Base-by-base conservation (phyloP, 1,140 invertebrate species). In the Atta texana region DNA sequence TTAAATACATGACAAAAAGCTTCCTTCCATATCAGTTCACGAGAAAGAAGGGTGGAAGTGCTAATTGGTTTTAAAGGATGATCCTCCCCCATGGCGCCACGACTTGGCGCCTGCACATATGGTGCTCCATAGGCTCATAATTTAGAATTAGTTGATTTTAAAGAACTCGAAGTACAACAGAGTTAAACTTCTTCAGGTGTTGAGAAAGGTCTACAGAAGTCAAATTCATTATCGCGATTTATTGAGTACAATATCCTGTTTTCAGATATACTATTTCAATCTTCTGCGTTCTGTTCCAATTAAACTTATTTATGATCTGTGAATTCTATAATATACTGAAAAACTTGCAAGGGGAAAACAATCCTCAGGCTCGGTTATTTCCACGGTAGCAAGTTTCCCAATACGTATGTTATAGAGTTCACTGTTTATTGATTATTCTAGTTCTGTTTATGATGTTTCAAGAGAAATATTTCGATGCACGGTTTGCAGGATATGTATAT, bases 51-150 rank as follows among this genome's bases (percentile, higher is more conserved):
- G 90, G 75, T 87, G 88, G 85, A 93, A 92, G 93, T 94, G 93
- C 93, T 94, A 94, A 94, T 94, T 94, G 93, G 93, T 90, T 86
- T 77, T 91, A 88, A 84, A 91, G 81, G 90, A 71, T 75, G 55
- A 91, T 89, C 89, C 80, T 91, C 71, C 86, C 77, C 63, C 39
- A 76, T 92, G 94, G 94, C 93, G 93, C 94, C 93, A 92, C 78
- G 78, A 88, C n/a, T 74, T 91, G 93, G 93, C 93, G 93, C 92
- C 93, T 92, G 69, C 92, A 94, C 93, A 94, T 92, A 89, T 94
- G 93, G 91, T 74, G 53, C 64, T 63, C 77, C 74, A 59, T 68
- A 14, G 31, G 57, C 81, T 64, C 92, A 94, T 94, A 94, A 94
- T 90, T 94, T 91, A 94, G 77, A 85, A 59, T 39, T 57, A 64